Evolutionary conservation across 2,797 vertebrate species (phyloP), one percentile per base, ranked within the genome.

Genomic region (Sebastes cheni): DNA sequence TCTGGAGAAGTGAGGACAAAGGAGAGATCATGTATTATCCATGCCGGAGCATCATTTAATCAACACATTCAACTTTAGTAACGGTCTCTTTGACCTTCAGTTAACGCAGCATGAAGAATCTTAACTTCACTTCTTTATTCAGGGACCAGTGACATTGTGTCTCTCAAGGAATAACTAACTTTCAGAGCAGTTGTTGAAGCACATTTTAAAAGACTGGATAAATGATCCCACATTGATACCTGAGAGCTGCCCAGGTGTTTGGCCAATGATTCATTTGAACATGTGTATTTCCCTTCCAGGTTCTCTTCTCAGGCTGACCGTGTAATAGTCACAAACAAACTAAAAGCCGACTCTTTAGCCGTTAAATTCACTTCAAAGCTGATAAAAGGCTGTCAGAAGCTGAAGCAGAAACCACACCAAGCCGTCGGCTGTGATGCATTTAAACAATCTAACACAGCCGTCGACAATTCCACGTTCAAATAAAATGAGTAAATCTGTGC

Each of bases 1-100:
- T 97, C 97, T 98, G 86, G 29, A 64, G 9, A 69, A 67, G 12
- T 29, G 56, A 72, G 72, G 30, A 74, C 39, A 67, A 39, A 27
- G 6, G 18, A 56, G 11, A 61, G 8, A 32, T 66, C 16, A 54
- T 14, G 8, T 23, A 27, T 32, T 23, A 59, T 50, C 22, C 39
- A 54, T 65, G 16, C 5, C 34, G 60, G 29, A 12, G 64, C 65
- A 32, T 22, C 3, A 9, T 27, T 59, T 68, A 8, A 34, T 59
- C 23, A 71, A 22, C 39, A 52, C 22, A 23, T 27, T 16, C 1
- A 55, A 39, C 2, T 29, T 66, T n/a, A 6, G 58, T 46, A 69
- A 67, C 62, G 8, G 7, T 27, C 29, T 20, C 16, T 60, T 71
- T 55, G 39, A 75, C 67, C 66, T 61, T 66, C 42, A 27, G 60